These are phyloP conservation scores for Grapholita molesta DNA, from an alignment of 1,140 invertebrate genomes.

Conservation along the genomic window DNA sequence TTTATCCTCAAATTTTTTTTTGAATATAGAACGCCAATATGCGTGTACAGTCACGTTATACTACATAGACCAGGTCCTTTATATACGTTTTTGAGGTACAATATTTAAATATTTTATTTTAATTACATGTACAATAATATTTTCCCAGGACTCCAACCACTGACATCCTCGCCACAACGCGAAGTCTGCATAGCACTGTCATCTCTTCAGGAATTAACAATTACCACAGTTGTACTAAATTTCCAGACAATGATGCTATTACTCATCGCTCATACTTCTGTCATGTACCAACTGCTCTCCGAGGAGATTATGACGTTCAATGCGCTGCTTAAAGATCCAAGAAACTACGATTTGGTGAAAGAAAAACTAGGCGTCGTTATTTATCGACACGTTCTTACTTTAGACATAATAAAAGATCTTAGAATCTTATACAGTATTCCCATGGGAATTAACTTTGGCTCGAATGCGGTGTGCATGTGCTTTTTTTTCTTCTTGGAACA, in stretches of 20 bases:
- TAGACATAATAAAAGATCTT: conserved; percentile 37
- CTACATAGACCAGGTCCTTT: no score
- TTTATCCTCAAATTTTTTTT: no score
- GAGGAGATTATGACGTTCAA: conserved; percentile 45
- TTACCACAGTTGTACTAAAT: conserved; percentile 43
- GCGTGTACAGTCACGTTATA: no score
- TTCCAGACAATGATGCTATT: conserved; percentile 52
- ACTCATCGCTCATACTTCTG: conserved; percentile 51
- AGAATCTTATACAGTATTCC: conserved; percentile 54
- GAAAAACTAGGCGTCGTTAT: conserved; percentile 37
- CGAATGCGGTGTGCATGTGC: conserved; percentile 50
- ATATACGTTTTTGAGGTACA: no score
- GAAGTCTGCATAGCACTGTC: conserved; percentile 44
- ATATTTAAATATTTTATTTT: not conserved
- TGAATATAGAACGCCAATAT: no score
- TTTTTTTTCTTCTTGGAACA: conserved; percentile 53
- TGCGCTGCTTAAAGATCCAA: conserved; percentile 4
- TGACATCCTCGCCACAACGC: conserved; percentile 39
- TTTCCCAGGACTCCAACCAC: conserved; percentile 47
- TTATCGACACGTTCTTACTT: conserved; percentile 40
- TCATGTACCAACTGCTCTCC: conserved; percentile 48
- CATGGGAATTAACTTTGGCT: conserved; percentile 55
- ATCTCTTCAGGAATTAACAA: conserved; percentile 36
- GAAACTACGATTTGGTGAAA: conserved; percentile 24
- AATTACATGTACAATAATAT: not conserved